Evolutionary conservation across 2,113 vertebrate species (phyloP).

Genomic region (Addax nasomaculatus): DNA sequence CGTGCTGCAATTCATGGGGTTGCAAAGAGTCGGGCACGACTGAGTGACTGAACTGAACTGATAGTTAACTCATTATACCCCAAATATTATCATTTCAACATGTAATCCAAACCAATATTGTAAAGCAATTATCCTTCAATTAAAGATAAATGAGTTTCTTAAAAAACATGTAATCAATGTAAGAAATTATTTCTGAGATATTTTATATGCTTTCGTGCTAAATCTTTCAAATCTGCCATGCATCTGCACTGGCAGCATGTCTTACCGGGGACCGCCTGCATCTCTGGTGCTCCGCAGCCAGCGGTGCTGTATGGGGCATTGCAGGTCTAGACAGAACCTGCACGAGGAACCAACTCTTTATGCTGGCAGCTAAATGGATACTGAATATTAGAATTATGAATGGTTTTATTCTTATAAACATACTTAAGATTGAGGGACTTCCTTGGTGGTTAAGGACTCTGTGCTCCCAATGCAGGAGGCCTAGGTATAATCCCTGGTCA

Average conservation of each 20-base stretch:
- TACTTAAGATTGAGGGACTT: neutral
- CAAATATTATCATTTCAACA: neutral
- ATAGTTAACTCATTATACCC: neutral
- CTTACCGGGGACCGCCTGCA: fast-evolving
- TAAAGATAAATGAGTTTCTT: neutral
- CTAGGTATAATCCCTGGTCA: neutral
- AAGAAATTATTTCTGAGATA: neutral
- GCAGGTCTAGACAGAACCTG: neutral
- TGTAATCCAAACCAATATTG: neutral
- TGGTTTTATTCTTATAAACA: neutral
- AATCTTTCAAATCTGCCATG: neutral
- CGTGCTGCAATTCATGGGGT: too few species aligned
- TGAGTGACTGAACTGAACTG: too few species aligned
- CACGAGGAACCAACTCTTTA: neutral
- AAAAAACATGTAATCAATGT: neutral
- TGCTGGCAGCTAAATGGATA: neutral
- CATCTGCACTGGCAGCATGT: fast-evolving
- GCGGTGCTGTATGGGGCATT: too few species aligned
- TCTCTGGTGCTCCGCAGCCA: neutral
- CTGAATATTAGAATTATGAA: neutral
- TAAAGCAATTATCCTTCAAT: neutral
- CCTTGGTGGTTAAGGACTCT: neutral
- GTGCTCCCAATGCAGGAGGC: neutral
- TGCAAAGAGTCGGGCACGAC: too few species aligned
- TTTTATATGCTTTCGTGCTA: neutral